Evolutionary conservation across 2,113 vertebrate genomes (phyloP), one percentile per base, ranked within the genome.

Genomic region (Falcunculus frontatus): DNA sequence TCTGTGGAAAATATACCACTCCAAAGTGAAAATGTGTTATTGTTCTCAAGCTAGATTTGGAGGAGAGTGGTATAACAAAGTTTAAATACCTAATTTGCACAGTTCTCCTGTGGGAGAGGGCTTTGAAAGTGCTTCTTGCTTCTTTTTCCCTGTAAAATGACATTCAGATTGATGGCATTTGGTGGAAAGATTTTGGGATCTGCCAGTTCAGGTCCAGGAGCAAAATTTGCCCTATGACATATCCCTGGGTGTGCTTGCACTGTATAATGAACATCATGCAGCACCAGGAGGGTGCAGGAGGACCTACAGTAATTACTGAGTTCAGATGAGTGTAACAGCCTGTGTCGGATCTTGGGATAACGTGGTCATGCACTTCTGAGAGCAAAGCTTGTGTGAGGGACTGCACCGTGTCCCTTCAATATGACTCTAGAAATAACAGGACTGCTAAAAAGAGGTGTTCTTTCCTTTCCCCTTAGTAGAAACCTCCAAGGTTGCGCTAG

Each of bases 81-180:
- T 84, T 89, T 80, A 27, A 91, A 69, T 73, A 68, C 21, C 23
- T 67, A 18, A 30, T 37, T 76, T 60, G 33, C 39, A 46, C 30
- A 49, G 12, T 46, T 46, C 20, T 62, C 14, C 62, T 5, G 0
- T 21, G 25, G 39, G n/a, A 74, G 60, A 67, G 20, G 7, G 29
- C 39, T 47, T 83, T 83, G 25, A 41, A 75, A 83, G 14, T 41
- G 16, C 11, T 68, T 60, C 25, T 60, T 18, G 25, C 12, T 52
- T 33, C 25, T 59, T 53, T 89, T 60, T 18, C 29, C 20, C 25
- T 69, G 35, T 37, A 63, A 90, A 77, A 37, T 69, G 55, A 19
- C 35, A 62, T 68, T 76, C 2, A 1, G 13, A 67, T 46, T 0
- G 2, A 59, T 39, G 16, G 11, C 13, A 29, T 10, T 52, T 0